Base-by-base conservation (phyloP, 2,888 invertebrate genomes). In the Lepidochitona cinerea region DNA sequence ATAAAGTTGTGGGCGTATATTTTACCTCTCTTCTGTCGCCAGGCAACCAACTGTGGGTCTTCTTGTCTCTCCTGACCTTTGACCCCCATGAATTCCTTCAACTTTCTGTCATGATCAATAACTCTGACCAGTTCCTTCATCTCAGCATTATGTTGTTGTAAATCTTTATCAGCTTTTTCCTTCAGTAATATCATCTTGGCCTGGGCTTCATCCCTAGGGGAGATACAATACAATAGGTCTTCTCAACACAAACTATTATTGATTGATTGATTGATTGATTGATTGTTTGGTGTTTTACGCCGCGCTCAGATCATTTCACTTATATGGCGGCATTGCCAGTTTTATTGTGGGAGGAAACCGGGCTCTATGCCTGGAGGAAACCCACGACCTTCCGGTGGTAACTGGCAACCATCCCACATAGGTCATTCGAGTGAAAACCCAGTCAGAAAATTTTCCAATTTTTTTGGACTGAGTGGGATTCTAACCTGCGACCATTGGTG, bases 71-170 rank as follows among this genome's bases (percentile, higher is more conserved):
- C 94, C 77, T 96, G 96, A 35, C 89, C 87, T 81, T 97, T 97
- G 0, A 95, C 94, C 6, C 95, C 94, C 71, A 97, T 93, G 89
- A 97, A 97, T 85, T 95, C 94, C 84, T 96, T 94, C 37, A 97
- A 91, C 83, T 95, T 95, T 83, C 95, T 92, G 88, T 96, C 96
- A 89, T 96, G 95, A 88, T 97, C 96, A 49, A 97, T 91, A 75
- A 95, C 94, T 0, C 97, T 92, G 85, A 96, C 95, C 72, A 97
- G 93, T 86, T 96, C 96, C 65, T 96, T 94, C 92, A 97, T 96
- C 92, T 97, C 97, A 92, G 94, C 93, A 6, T 94, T 93, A 85
- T 94, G 94, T 9, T 93, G 89, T 83, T 93, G 92, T 73, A 94
- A 93, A 82, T 96, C 95, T 53, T 94, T 93, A 85, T 95, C 94